These are phyloP conservation scores for Congeria kusceri DNA, from an alignment of 2,888 invertebrate genomes.

Conservation along the genomic window DNA sequence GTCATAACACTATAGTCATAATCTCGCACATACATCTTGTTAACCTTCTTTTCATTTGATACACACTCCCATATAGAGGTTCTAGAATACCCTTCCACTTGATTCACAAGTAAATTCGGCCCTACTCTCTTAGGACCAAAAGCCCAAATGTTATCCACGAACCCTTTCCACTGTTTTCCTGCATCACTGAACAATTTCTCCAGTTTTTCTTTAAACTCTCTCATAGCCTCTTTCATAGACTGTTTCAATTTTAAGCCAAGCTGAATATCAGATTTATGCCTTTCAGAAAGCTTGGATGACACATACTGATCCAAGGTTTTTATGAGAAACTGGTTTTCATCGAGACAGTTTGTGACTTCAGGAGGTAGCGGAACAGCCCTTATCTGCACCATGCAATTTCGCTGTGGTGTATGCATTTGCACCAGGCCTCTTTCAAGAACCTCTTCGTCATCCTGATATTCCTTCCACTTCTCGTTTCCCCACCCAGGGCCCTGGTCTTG, in stretches of 20 bases:
- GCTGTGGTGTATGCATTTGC: constrained; percentile 89
- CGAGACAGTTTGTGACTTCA: constrained; percentile 90
- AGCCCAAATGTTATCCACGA: constrained; percentile 91
- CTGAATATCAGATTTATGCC: constrained; percentile 41
- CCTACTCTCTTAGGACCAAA: constrained; percentile 96
- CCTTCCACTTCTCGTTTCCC: constrained; percentile 69
- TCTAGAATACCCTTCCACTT: constrained; percentile 89
- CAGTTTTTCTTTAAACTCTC: constrained; percentile 87
- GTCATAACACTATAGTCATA: constrained; percentile 88
- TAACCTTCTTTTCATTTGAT: constrained; percentile 41
- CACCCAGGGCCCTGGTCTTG: constrained; percentile 86
- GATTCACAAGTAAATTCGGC: constrained; percentile 95
- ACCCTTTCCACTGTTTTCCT: constrained; percentile 86
- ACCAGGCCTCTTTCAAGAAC: constrained; percentile 77
- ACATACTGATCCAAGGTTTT: constrained; percentile 88
- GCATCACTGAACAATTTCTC: constrained; percentile 88
- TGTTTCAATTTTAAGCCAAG: constrained; percentile 61
- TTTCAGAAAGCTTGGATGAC: constrained; percentile 44
- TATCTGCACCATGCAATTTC: constrained; percentile 90
- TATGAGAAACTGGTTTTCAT: constrained; percentile 90
- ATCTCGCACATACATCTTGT: constrained; percentile 61
- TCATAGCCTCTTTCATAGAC: constrained; percentile 76
- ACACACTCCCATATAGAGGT: constrained; percentile 85
- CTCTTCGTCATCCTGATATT: constrained; percentile 71
- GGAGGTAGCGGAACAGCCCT: constrained; percentile 92